Conservation (phyloP, 2,888 invertebrate species). For the Busseola fusca region DNA sequence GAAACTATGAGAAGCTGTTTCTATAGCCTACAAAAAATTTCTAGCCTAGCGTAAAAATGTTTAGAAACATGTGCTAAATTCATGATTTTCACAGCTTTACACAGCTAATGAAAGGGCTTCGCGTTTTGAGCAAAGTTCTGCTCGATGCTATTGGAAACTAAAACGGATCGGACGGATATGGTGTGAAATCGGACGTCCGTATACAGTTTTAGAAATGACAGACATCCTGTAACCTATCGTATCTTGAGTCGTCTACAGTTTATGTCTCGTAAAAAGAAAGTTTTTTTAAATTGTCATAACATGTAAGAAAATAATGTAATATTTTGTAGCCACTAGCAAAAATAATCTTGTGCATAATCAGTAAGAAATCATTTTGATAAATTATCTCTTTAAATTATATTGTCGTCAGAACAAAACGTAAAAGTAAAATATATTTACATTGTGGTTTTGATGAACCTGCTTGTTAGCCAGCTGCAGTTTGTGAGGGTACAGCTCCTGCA, state of each 20-base stretch:
- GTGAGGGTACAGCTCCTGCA: slow-evolving; percentile 84
- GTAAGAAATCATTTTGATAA: slow-evolving; percentile 1
- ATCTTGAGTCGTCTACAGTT: neutral
- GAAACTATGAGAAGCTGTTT: neutral
- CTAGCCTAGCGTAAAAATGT: neutral
- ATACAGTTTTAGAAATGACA: slow-evolving; percentile 40
- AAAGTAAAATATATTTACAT: slow-evolving; percentile 45
- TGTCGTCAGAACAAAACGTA: neutral
- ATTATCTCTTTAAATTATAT: neutral
- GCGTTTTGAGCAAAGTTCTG: neutral
- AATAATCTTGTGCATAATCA: neutral
- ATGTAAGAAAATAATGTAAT: neutral
- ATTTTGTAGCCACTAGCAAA: neutral
- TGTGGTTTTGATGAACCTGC: slow-evolving; percentile 68
- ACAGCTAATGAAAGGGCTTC: slow-evolving; percentile 1
- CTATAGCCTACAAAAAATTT: neutral
- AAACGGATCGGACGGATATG: slow-evolving; percentile 29
- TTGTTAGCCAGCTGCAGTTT: slow-evolving; percentile 76
- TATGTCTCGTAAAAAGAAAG: neutral
- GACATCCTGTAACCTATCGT: slow-evolving; percentile 35
- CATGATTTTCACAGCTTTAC: neutral
- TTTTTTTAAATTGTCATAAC: neutral
- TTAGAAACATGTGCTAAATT: neutral
- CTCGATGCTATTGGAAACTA: slow-evolving; percentile 19
- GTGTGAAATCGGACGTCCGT: slow-evolving; percentile 53